Evolutionary conservation across 2,888 invertebrate genomes (phyloP).

Genomic region (Leptinotarsa tumamoca): DNA sequence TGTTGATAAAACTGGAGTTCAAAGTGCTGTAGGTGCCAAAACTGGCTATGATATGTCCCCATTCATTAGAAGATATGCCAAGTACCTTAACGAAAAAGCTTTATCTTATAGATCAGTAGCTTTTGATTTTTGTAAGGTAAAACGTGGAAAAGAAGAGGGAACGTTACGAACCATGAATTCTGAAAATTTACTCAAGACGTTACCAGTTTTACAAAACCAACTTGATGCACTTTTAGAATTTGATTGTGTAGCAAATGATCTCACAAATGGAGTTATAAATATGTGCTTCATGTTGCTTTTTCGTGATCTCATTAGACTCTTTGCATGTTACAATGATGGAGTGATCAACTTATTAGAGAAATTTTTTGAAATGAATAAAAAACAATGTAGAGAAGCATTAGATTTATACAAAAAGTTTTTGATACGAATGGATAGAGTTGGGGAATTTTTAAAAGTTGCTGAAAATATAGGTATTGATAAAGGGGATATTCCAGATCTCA

Average conservation of each 20-base stretch:
- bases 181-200: slow-evolving; percentile 96
- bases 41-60: slow-evolving; percentile 98
- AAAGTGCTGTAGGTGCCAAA: slow-evolving; percentile 83
- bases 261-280: slow-evolving; percentile 95
- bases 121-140: slow-evolving; percentile 99
- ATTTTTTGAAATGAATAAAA: slow-evolving; percentile 99
- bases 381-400: slow-evolving; percentile 97
- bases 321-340: slow-evolving; percentile 99
- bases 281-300: slow-evolving; percentile 99
- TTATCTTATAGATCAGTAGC: slow-evolving; percentile 98
- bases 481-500: slow-evolving; percentile 98
- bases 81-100: slow-evolving; percentile 99
- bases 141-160: slow-evolving; percentile 98
- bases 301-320: slow-evolving; percentile 96
- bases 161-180: slow-evolving; percentile 97
- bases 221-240: slow-evolving; percentile 97
- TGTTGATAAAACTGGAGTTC: slow-evolving; percentile 96
- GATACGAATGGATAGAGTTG: slow-evolving; percentile 98
- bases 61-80: slow-evolving; percentile 98
- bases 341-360: slow-evolving; percentile 99
- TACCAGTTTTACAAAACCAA: slow-evolving; percentile 96
- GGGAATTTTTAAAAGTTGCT: slow-evolving; percentile 94
- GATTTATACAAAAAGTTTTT: slow-evolving; percentile 99
- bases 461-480: slow-evolving; percentile 97
- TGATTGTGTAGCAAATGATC: slow-evolving; percentile 96